Evolutionary conservation across 2,797 vertebrate genomes (phyloP).

Genomic region (Myotis pilosus): DNA sequence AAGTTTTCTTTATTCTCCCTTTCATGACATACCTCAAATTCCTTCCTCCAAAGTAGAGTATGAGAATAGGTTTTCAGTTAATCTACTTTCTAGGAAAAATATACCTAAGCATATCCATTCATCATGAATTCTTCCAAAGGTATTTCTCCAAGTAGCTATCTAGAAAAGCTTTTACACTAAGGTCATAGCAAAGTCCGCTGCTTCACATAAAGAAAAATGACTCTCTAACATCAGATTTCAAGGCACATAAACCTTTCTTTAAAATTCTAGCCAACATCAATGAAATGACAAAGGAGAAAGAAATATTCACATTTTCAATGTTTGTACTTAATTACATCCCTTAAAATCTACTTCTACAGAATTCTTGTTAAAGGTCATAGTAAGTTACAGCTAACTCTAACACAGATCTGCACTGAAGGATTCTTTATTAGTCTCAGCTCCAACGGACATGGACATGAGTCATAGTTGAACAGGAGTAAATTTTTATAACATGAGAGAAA

Average conservation of each 20-base stretch:
- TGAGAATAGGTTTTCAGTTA: background rate
- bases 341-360: slow-evolving; percentile 40
- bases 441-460: background rate
- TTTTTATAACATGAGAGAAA: background rate
- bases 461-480: background rate
- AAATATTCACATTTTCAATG: background rate
- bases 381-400: slow-evolving; percentile 2
- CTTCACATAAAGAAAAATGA: slow-evolving; percentile 9
- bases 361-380: slow-evolving; percentile 10
- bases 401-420: background rate
- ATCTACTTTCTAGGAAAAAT: background rate
- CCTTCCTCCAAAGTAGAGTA: background rate
- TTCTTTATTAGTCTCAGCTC: background rate
- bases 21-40: slow-evolving; percentile 24
- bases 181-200: background rate
- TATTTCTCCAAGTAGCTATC: background rate
- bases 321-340: slow-evolving; percentile 9
- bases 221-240: background rate
- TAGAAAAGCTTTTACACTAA: slow-evolving; percentile 23
- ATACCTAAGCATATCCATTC: background rate
- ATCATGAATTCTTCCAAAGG: background rate
- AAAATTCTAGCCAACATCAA: background rate
- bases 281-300: background rate
- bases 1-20: background rate
- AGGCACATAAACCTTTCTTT: background rate